phyloP scores from a whole-genome alignment of 2,797 vertebrate genomes.

The Odontamblyopus rebecca region DNA sequence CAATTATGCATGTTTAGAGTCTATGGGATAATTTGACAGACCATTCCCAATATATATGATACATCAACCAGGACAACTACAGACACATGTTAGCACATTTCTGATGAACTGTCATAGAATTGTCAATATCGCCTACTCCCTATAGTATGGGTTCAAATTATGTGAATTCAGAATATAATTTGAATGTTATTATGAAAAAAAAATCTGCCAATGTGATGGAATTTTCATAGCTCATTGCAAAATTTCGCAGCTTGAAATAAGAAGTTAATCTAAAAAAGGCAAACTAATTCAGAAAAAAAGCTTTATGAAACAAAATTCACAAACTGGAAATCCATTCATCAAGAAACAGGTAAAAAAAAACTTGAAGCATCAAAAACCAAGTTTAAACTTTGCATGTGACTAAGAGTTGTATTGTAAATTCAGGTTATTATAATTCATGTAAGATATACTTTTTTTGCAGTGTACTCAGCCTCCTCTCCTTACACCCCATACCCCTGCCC shows the following conservation, averaged over 20 bases:
- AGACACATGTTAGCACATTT: not conserved
- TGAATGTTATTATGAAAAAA: not conserved
- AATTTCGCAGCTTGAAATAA: not conserved
- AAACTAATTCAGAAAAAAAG: not conserved
- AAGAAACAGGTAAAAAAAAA: too few species aligned
- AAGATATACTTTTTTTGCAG: constrained; percentile 19
- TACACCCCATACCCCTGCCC: not conserved
- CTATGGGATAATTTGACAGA: too few species aligned
- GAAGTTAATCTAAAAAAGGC: not conserved
- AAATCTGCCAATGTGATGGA: too few species aligned
- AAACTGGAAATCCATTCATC: too few species aligned
- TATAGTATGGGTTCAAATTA: not conserved
- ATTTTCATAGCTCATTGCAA: too few species aligned
- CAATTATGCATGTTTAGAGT: too few species aligned
- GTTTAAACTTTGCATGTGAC: too few species aligned
- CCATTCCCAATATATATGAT: too few species aligned
- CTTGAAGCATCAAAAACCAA: too few species aligned
- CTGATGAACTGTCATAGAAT: not conserved
- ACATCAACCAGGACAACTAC: not conserved
- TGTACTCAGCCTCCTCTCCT: constrained; percentile 25
- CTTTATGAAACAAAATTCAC: too few species aligned
- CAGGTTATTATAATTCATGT: not conserved
- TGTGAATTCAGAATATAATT: not conserved
- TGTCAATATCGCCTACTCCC: not conserved
- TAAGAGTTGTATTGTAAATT: not conserved